phyloP scores from a whole-genome alignment of 37 sponge, comb jelly and placozoan species.

The Halisarca cf. caerulea region DNA sequence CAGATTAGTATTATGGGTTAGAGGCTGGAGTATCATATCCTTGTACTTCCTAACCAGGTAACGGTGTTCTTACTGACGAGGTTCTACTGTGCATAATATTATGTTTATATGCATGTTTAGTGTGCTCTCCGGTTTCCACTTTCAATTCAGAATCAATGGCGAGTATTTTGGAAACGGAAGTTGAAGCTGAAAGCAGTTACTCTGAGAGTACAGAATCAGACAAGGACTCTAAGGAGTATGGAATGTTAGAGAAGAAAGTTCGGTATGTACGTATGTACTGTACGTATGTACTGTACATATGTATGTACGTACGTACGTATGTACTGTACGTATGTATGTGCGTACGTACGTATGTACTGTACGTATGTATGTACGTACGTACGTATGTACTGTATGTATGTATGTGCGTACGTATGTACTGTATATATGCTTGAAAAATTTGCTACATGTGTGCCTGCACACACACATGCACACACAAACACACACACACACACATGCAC shows the following conservation, averaged over 20 bases:
- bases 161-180: slow-evolving; percentile 18
- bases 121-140: not conserved
- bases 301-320: too few relatives aligned
- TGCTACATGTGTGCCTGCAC: not conserved
- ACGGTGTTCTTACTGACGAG: too few relatives aligned
- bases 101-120: too few relatives aligned
- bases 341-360: not conserved
- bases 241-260: slow-evolving; percentile 20
- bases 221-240: not conserved
- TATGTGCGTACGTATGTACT: too few relatives aligned
- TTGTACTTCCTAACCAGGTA: too few relatives aligned
- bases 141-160: not conserved
- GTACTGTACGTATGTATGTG: slow-evolving; percentile 24
- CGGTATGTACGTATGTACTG: not conserved
- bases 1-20: too few relatives aligned
- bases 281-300: too few relatives aligned
- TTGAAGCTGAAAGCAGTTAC: not conserved
- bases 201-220: not conserved
- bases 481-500: too few relatives aligned
- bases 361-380: too few relatives aligned
- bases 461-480: not conserved
- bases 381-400: too few relatives aligned
- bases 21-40: too few relatives aligned
- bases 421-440: slow-evolving; percentile 6
- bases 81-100: too few relatives aligned